phyloP scores from a whole-genome alignment of 37 sponge, comb jelly and placozoan genomes.

The Cliona cf. orientalis region DNA sequence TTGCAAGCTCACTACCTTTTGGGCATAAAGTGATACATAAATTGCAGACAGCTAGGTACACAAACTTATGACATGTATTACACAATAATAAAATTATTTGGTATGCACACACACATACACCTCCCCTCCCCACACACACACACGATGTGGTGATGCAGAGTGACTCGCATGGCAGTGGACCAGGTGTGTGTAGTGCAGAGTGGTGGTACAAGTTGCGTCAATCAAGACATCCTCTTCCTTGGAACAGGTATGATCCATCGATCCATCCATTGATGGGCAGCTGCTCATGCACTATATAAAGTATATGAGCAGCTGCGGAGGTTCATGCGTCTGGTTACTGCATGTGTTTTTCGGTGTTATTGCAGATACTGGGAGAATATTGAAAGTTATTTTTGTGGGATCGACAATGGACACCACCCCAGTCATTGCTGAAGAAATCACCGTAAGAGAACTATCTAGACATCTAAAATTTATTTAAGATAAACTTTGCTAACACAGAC shows the following conservation, averaged over 20 bases:
- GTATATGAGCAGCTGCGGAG: too few relatives aligned
- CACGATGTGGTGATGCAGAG: neutral
- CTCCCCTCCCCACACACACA: neutral
- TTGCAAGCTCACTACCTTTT: too few relatives aligned
- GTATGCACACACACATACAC: neutral
- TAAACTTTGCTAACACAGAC: too few relatives aligned
- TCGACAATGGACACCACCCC: neutral
- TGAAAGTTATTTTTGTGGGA: conserved; percentile 4
- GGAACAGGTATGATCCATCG: conserved; percentile 17
- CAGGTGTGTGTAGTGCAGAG: conserved; percentile 18
- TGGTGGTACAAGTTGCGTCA: neutral
- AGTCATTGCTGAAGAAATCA: conserved; percentile 22
- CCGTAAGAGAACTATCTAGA: neutral
- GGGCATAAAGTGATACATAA: too few relatives aligned
- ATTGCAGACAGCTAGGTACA: neutral
- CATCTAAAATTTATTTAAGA: neutral
- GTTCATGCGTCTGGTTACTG: neutral
- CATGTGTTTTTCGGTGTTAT: neutral
- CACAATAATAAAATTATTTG: neutral
- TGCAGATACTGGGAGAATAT: neutral
- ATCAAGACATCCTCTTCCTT: conserved; percentile 26
- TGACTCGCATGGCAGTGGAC: conserved; percentile 16
- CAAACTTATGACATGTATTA: neutral
- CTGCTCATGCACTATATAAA: too few relatives aligned
- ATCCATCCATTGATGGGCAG: too few relatives aligned